Evolutionary conservation across 30 jellyfish, hydroid and myxozoan genomes (phyloP), one percentile per base, ranked within the genome.

Genomic region (Mastigias papua): DNA sequence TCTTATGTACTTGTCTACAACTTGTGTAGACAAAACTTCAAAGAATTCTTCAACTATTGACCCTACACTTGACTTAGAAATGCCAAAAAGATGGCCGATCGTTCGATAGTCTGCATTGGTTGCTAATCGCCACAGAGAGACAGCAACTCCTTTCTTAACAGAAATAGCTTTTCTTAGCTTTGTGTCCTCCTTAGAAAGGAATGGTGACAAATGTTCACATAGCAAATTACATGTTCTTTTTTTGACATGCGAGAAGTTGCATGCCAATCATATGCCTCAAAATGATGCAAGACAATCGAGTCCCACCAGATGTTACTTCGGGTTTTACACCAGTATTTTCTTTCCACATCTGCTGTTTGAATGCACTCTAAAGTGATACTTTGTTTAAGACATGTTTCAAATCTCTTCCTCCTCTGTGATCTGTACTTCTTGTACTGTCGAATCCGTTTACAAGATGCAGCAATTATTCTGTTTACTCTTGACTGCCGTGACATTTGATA

Each of bases 31-130:
- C 31, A 82, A 30, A 35, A 70, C 48, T 37, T 19, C n/a, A 51
- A 86, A 82, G 58, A 82, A 66, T 49, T 68, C 89, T 19, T 25
- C 62, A 31, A 82, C 68, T 27, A 82, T 69, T 1, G 10, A 5
- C 26, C 91, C 62, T 21, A 81, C 86, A 64, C 84, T 81, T 32
- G 91, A 62, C n/a, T 63, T 42, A 11, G 91, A 63, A 21, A 81
- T 66, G 10, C 86, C 74, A 49, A 75, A 75, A 23, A 75, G 86
- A 28, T 42, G 86, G 2, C 86, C 86, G 8, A 75, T 75, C 30
- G 86, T 75, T 75, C 86, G 21, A 32, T 75, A 75, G 51, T 49
- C 86, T 2, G 73, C n/a, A 30, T 75, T 75, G 30, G 86, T 75
- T 2, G 86, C 86, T 25, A 75, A 32, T 48, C 74, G 11, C 86